These are phyloP conservation scores for Tyrophagus putrescentiae DNA, from an alignment of 1,140 invertebrate species.

Conservation along the genomic window DNA sequence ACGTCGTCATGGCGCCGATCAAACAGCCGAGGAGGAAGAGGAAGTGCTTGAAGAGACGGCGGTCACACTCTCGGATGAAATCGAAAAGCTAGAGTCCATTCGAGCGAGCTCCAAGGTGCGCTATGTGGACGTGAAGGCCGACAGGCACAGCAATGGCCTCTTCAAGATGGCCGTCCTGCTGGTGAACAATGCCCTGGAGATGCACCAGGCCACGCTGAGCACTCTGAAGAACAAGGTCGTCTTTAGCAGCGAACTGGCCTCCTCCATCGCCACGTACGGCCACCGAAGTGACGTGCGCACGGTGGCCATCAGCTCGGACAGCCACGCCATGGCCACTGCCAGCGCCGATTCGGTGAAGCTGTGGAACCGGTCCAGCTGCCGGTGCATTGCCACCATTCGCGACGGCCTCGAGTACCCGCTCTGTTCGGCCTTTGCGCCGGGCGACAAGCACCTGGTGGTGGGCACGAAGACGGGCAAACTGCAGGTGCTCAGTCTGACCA, in stretches of 20 bases:
- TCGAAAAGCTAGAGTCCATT: conserved; percentile 49
- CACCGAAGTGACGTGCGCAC: conserved; percentile 76
- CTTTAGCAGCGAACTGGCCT: neutral
- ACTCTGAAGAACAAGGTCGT: too few relatives aligned
- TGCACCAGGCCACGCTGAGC: conserved; percentile 22
- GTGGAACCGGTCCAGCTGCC: conserved; percentile 69
- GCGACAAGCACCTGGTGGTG: conserved; percentile 73
- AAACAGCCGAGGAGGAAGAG: neutral
- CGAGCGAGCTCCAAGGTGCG: conserved; percentile 53
- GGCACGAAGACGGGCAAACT: conserved; percentile 74
- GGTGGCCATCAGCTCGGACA: conserved; percentile 78
- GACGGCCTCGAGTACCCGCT: conserved; percentile 47
- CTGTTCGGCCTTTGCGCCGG: conserved; percentile 66
- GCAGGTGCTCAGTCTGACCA: conserved; percentile 68
- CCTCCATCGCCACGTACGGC: conserved; percentile 45
- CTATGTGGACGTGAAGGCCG: conserved; percentile 48
- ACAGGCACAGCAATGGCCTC: conserved; percentile 41
- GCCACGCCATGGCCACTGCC: conserved; percentile 55
- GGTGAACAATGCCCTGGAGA: conserved; percentile 37
- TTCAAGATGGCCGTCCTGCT: conserved; percentile 34
- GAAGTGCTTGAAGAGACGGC: conserved; percentile 21
- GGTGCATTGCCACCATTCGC: conserved; percentile 62
- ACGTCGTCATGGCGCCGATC: neutral
- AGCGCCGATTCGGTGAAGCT: conserved; percentile 74
- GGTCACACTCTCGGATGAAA: conserved; percentile 46